A percentile compares a stretch with the other conserved stretches of the same genome.
Conservation (phyloP, 2,797 vertebrate genomes). For the Gobionotothen gibberifrons region DNA sequence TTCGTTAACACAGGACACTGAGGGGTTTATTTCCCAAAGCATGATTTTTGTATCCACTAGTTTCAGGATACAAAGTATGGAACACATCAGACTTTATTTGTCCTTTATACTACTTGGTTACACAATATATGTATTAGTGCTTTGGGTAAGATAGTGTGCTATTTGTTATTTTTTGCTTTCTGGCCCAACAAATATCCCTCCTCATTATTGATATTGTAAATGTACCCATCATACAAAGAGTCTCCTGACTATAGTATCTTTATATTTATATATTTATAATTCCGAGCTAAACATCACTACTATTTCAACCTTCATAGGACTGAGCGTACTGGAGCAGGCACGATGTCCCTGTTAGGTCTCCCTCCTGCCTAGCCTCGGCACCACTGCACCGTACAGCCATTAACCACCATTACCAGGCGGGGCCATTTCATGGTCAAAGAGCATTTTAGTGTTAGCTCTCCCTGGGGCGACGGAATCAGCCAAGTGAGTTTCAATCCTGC, state of each 20-base stretch:
- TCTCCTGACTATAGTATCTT: conserved; percentile 8
- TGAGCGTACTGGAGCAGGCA: conserved; percentile 51
- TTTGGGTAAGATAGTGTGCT: neutral
- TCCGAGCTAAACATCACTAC: conserved; percentile 25
- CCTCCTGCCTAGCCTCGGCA: conserved; percentile 58
- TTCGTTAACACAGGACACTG: neutral
- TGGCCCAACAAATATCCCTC: neutral
- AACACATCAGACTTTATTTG: neutral
- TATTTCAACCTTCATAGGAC: conserved; percentile 29
- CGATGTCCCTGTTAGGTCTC: conserved; percentile 55
- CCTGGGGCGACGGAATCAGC: conserved; percentile 82
- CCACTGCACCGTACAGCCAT: conserved; percentile 74
- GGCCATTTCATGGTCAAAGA: conserved; percentile 86
- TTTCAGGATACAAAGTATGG: neutral
- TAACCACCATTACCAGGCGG: conserved; percentile 85
- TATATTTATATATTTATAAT: conserved; percentile 16
- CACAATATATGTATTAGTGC: neutral
- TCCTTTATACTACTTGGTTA: neutral
- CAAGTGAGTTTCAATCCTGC: conserved; percentile 75
- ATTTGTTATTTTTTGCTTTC: conserved; percentile 1
- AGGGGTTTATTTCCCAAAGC: neutral
- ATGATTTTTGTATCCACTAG: neutral
- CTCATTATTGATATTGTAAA: conserved; percentile 14
- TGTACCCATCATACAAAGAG: conserved; percentile 14
- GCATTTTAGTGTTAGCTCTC: conserved; percentile 82